Conservation (phyloP, 2,888 invertebrate species). For the Hydraecia micacea region DNA sequence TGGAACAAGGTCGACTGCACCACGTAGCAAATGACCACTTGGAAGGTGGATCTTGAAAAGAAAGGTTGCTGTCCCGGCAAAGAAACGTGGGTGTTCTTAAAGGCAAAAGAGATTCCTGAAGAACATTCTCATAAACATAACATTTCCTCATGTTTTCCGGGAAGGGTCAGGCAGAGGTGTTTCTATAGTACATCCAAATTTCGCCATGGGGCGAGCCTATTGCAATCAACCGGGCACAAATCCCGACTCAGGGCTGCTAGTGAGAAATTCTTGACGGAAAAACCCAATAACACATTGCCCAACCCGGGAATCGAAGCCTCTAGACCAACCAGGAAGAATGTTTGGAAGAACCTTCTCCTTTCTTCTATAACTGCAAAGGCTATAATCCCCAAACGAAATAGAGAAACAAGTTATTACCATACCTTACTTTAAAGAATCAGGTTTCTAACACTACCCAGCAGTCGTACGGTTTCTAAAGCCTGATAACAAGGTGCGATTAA, state of each 20-base stretch:
- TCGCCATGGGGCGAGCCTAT: background rate
- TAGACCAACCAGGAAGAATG: background rate
- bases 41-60: conserved; percentile 7
- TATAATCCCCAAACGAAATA: background rate
- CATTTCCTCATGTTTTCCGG: background rate
- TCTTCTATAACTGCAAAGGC: background rate
- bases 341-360: background rate
- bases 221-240: background rate
- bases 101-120: background rate
- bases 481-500: background rate
- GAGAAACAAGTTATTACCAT: background rate
- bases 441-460: background rate
- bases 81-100: background rate
- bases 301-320: background rate
- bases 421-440: background rate
- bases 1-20: conserved; percentile 40
- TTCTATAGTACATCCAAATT: background rate
- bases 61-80: conserved; percentile 5
- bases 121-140: background rate
- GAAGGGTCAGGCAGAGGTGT: no score
- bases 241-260: background rate
- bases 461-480: background rate
- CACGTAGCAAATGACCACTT: background rate
- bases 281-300: background rate
- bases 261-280: background rate